Evolutionary conservation across 2,113 vertebrate genomes (phyloP).

Genomic region (Melanerpes formicivorus): DNA sequence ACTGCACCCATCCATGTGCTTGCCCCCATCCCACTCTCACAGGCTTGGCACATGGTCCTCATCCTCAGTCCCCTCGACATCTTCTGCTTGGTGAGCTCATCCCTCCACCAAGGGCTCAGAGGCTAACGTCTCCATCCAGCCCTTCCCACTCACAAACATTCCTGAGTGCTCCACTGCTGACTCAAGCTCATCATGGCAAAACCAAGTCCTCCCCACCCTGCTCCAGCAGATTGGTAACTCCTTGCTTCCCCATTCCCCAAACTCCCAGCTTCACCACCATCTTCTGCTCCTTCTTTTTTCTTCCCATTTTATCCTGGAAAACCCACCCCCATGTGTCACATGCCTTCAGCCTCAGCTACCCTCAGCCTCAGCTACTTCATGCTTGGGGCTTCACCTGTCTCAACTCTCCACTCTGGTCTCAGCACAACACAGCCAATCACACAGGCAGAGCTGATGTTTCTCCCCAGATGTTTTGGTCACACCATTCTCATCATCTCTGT

Average conservation of each 20-base stretch:
- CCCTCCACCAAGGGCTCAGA: not conserved
- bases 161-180: conserved; percentile 1
- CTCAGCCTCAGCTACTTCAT: not conserved
- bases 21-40: accelerated
- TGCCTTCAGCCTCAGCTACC: not conserved
- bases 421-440: accelerated
- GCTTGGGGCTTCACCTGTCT: not conserved
- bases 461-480: conserved; percentile 18
- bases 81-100: not conserved
- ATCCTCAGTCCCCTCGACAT: not conserved
- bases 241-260: not conserved
- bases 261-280: not conserved
- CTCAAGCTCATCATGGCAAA: not conserved
- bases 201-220: not conserved
- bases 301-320: not conserved
- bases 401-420: not conserved
- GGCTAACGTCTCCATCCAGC: not conserved
- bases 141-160: not conserved
- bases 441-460: not conserved
- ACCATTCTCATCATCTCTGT: not conserved
- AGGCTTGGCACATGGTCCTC: not conserved
- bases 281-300: not conserved
- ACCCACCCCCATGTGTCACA: accelerated
- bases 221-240: not conserved
- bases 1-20: not conserved